Evolutionary conservation across 1,140 invertebrate genomes (phyloP).

Genomic region (Camponotus pennsylvanicus): DNA sequence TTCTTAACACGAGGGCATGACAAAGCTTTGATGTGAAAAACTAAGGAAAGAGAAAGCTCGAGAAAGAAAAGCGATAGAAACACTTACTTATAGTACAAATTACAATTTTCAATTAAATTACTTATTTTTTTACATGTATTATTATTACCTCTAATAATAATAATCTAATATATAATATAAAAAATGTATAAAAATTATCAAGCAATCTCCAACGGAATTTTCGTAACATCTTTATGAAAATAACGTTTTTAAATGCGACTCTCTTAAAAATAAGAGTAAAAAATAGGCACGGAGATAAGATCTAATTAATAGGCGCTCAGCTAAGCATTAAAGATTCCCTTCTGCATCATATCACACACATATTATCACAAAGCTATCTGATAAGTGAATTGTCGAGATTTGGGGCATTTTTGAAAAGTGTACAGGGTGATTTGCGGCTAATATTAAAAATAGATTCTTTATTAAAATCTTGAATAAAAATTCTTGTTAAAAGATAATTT

Average conservation of each 20-base stretch:
- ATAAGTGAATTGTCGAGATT: conserved; percentile 37
- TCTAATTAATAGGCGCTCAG: conserved; percentile 44
- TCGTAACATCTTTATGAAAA: background rate
- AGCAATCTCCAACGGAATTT: background rate
- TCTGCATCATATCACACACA: conserved; percentile 38
- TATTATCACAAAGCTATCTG: conserved; percentile 38
- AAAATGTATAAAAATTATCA: background rate
- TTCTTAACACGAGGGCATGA: background rate
- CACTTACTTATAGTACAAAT: background rate
- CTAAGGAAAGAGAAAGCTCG: background rate
- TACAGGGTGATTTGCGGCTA: conserved; percentile 1
- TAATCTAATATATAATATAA: background rate
- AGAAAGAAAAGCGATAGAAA: background rate
- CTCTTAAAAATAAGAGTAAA: conserved; percentile 20
- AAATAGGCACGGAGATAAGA: conserved; percentile 20
- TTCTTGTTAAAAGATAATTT: background rate
- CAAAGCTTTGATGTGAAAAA: background rate
- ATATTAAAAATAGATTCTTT: background rate
- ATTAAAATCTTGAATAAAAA: background rate
- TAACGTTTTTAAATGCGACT: background rate
- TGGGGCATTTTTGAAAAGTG: background rate
- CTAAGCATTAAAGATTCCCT: conserved; percentile 52
- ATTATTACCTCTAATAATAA: background rate
- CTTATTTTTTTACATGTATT: background rate
- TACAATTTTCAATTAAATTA: background rate